Conservation (phyloP, 2,797 vertebrate species). For the Poecilia picta region DNA sequence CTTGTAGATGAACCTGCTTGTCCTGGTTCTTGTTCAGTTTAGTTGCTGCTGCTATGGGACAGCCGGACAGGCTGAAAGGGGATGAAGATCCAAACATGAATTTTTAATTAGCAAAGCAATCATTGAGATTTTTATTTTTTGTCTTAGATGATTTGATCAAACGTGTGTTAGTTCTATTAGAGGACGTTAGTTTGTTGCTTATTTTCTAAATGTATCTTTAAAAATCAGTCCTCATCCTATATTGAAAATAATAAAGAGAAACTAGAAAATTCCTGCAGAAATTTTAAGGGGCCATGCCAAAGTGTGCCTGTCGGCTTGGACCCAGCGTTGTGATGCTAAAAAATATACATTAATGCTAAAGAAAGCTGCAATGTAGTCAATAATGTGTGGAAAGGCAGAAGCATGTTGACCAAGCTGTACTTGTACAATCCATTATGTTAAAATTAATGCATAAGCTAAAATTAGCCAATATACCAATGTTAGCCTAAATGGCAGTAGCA, state of each 20-base stretch:
- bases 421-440: too few species aligned
- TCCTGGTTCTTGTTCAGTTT: constrained; percentile 94
- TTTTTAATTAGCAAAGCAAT: constrained; percentile 11
- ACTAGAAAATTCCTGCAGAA: too few species aligned
- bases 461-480: too few species aligned
- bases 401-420: too few species aligned
- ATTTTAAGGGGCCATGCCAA: too few species aligned
- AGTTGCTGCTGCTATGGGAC: constrained; percentile 94
- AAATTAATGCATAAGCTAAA: too few species aligned
- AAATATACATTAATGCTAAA: too few species aligned
- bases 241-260: not conserved
- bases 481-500: too few species aligned
- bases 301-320: too few species aligned
- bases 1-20: constrained; percentile 84
- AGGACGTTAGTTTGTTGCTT: not conserved
- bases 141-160: not conserved
- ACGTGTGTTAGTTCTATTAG: constrained; percentile 46
- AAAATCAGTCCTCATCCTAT: not conserved
- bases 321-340: too few species aligned
- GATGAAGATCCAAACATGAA: constrained; percentile 9
- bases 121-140: not conserved
- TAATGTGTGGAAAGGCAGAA: too few species aligned
- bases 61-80: constrained; percentile 89
- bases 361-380: too few species aligned
- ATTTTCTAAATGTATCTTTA: not conserved